Conservation (phyloP, 2,888 invertebrate species). For the Tridacna crocea region DNA sequence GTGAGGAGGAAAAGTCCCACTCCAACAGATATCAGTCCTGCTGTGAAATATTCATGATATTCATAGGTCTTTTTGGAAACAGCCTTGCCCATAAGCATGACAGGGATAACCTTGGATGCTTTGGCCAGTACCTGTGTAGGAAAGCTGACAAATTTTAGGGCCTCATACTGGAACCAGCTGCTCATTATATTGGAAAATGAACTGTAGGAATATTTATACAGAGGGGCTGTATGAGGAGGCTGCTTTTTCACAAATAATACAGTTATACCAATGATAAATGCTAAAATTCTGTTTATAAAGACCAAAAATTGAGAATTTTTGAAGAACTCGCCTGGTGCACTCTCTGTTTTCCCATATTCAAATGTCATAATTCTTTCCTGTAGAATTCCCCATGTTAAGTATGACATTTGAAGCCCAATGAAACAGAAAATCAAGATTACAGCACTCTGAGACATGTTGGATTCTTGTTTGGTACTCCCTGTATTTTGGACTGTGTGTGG, state of each 20-base stretch:
- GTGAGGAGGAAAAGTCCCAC: slow-evolving; percentile 94
- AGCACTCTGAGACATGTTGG: slow-evolving; percentile 48
- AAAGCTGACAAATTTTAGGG: slow-evolving; percentile 98
- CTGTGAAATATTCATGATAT: slow-evolving; percentile 95
- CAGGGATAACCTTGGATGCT: slow-evolving; percentile 93
- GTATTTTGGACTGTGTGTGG: slow-evolving; percentile 32
- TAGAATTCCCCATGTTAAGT: slow-evolving; percentile 97
- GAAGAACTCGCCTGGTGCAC: slow-evolving; percentile 87
- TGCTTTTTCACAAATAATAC: slow-evolving; percentile 73
- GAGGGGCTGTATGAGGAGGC: slow-evolving; percentile 90
- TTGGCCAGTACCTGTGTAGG: slow-evolving; percentile 96
- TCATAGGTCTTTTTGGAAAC: slow-evolving; percentile 94
- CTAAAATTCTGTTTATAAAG: slow-evolving; percentile 96
- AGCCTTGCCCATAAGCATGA: slow-evolving; percentile 98
- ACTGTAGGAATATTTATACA: slow-evolving; percentile 97
- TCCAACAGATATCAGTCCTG: slow-evolving; percentile 94
- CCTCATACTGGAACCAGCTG: slow-evolving; percentile 99
- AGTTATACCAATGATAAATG: slow-evolving; percentile 84
- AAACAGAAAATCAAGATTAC: slow-evolving; percentile 90
- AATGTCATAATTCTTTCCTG: slow-evolving; percentile 99
- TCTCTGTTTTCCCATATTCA: slow-evolving; percentile 81
- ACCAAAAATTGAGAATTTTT: slow-evolving; percentile 98
- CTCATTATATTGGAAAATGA: slow-evolving; percentile 98
- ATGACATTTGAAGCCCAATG: slow-evolving; percentile 94
- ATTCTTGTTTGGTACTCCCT: slow-evolving; percentile 36